Evolutionary conservation across 2,888 invertebrate genomes (phyloP), one percentile per base, ranked within the genome.

Genomic region (Apeira syringaria): DNA sequence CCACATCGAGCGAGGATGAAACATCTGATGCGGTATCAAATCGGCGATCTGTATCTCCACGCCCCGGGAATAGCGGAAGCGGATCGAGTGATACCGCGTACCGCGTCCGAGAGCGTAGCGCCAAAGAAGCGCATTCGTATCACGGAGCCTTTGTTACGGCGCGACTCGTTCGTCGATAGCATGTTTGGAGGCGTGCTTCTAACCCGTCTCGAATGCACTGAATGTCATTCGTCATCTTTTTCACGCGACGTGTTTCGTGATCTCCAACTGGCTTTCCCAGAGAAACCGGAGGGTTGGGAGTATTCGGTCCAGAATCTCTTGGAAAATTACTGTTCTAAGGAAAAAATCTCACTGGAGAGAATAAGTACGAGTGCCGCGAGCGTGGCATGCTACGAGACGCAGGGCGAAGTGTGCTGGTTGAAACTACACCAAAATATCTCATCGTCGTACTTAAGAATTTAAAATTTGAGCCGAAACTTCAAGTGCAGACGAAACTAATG

Each of bases 401-500:
- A 0, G 94, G 95, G 68, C 62, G 82, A 11, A 79, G 77, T 38
- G 84, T 86, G 0, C 50, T 80, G 1, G 92, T 97, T 5, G 91
- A 94, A 6, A 92, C 93, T 36, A 92, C 94, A 2, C 97, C 97
- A 0, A 92, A 94, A 28, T 94, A 95, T 74, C 89, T 97, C 7
- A 94, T 97, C 43, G 82, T 97, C 1, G 96, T 96, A 0, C 77
- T 97, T 7, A 95, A 97, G 70, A 94, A 96, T 64, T 97, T 97
- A 72, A 83, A 82, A 47, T 88, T 81, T 48, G 82, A 88, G 15
- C 67, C 78, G 10, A 87, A 87, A 47, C 47, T 69, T 25, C 93
- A 94, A 57, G 91, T 93, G 56, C 92, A 96, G 59, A 94, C 95
- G n/a, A 97, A 97, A 76, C 83, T 97, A 41, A 92, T 95, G 75